Evolutionary conservation across 2,113 vertebrate genomes (phyloP).

Genomic region (Phalacrocorax aristotelis): DNA sequence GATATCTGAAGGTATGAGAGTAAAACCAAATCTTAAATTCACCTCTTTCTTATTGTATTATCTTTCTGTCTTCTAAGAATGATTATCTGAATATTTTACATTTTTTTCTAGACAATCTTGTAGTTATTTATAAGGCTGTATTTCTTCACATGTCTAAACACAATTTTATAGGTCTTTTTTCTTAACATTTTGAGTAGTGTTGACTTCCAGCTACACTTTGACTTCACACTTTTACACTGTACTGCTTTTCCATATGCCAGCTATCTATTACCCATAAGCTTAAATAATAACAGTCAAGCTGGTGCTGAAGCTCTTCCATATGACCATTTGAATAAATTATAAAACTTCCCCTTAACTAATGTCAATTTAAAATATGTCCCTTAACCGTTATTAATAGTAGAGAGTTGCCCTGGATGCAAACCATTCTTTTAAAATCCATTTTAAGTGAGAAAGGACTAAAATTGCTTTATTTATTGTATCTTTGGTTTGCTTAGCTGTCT

Average conservation of each 20-base stretch:
- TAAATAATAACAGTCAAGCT: neutral
- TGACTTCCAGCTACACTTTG: slow-evolving; percentile 1
- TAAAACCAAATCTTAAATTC: neutral
- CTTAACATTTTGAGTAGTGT: neutral
- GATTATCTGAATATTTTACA: neutral
- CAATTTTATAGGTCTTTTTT: neutral
- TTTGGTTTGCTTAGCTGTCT: neutral
- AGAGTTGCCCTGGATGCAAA: slow-evolving; percentile 47
- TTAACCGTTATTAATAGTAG: slow-evolving; percentile 52
- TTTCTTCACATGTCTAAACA: neutral
- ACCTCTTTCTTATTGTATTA: neutral
- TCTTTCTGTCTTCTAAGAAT: neutral
- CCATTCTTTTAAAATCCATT: slow-evolving; percentile 47
- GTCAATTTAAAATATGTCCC: slow-evolving; percentile 63
- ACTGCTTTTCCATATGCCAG: slow-evolving; percentile 37
- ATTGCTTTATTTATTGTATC: neutral
- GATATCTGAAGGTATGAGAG: neutral
- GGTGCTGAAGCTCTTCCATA: slow-evolving; percentile 40
- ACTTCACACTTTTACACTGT: neutral
- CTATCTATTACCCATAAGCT: neutral
- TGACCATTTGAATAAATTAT: slow-evolving; percentile 64
- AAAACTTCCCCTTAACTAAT: slow-evolving; percentile 61
- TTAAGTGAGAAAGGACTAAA: slow-evolving; percentile 42
- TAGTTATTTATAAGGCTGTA: neutral
- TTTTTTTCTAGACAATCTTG: neutral